Percentiles rank a stretch among this genome's conserved stretches.
These are phyloP conservation scores for Drymonia ruficornis DNA, from an alignment of 2,888 invertebrate genomes.

Conservation along the genomic window DNA sequence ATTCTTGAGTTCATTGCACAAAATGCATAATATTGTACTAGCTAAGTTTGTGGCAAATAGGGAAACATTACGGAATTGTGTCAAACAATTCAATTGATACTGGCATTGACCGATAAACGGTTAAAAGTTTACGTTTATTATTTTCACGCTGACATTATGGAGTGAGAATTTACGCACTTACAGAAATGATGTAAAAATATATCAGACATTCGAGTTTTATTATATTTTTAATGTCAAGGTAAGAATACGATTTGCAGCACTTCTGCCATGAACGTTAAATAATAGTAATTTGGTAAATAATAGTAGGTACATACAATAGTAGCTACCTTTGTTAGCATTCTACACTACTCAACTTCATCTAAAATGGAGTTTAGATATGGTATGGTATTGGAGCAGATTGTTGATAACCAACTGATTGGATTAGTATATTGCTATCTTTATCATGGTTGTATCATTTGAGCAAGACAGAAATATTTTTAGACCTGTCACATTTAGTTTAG, in stretches of 20 bases:
- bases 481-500: too few species aligned
- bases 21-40: not conserved
- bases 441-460: too few species aligned
- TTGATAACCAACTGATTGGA: too few species aligned
- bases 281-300: not conserved
- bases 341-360: too few species aligned
- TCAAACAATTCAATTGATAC: constrained; percentile 19
- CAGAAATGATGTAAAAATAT: not conserved
- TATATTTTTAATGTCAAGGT: not conserved
- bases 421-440: too few species aligned
- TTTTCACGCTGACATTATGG: constrained; percentile 9
- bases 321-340: too few species aligned
- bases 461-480: too few species aligned
- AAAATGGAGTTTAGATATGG: too few species aligned
- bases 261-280: not conserved
- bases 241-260: not conserved
- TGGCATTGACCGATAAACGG: constrained; percentile 21
- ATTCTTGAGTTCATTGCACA: too few species aligned
- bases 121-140: constrained; percentile 8
- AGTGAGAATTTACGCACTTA: not conserved
- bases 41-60: not conserved
- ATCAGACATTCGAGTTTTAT: not conserved
- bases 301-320: too few species aligned
- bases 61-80: constrained; percentile 13
- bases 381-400: too few species aligned